phyloP scores from a whole-genome alignment of 2,888 invertebrate genomes.

The Mongoloraphidia duomilia region DNA sequence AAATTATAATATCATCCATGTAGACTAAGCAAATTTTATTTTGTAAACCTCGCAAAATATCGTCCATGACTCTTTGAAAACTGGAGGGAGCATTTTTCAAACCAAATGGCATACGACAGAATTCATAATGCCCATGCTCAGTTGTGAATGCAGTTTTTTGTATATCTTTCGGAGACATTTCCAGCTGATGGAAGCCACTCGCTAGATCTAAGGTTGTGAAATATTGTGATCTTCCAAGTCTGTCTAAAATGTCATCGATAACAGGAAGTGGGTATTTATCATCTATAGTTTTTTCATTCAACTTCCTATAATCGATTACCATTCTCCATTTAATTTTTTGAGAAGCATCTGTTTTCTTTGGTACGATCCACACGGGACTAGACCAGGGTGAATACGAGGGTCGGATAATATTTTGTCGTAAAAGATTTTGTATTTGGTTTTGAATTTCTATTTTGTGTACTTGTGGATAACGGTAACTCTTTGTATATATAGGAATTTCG shows the following conservation, averaged over 20 bases:
- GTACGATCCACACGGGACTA: constrained; percentile 19
- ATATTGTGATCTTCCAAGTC: constrained; percentile 14
- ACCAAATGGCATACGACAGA: constrained; percentile 18
- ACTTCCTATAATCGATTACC: constrained; percentile 23
- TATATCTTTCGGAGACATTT: constrained; percentile 9
- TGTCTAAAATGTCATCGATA: constrained; percentile 15
- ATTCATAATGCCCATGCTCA: constrained; percentile 17
- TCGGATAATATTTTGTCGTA: constrained; percentile 18
- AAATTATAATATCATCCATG: constrained; percentile 16
- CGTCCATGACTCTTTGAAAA: constrained; percentile 17
- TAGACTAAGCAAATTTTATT: constrained; percentile 15
- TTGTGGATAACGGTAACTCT: constrained; percentile 16
- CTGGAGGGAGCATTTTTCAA: constrained; percentile 17
- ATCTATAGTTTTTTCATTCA: constrained; percentile 21
- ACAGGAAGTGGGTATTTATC: constrained; percentile 18
- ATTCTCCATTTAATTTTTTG: constrained; percentile 19
- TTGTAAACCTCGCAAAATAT: too few relatives aligned
- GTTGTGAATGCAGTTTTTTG: constrained; percentile 17
- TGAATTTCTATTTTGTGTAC: constrained; percentile 18
- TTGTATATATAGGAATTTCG: constrained; percentile 11
- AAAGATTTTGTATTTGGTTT: constrained; percentile 19
- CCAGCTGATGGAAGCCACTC: constrained; percentile 17
- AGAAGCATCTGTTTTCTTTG: constrained; percentile 19
- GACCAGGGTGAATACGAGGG: constrained; percentile 15
- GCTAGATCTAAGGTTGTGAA: constrained; percentile 17